Evolutionary conservation across 37 sponge, comb jelly and placozoan species (phyloP).

Genomic region (Ianthella basta): DNA sequence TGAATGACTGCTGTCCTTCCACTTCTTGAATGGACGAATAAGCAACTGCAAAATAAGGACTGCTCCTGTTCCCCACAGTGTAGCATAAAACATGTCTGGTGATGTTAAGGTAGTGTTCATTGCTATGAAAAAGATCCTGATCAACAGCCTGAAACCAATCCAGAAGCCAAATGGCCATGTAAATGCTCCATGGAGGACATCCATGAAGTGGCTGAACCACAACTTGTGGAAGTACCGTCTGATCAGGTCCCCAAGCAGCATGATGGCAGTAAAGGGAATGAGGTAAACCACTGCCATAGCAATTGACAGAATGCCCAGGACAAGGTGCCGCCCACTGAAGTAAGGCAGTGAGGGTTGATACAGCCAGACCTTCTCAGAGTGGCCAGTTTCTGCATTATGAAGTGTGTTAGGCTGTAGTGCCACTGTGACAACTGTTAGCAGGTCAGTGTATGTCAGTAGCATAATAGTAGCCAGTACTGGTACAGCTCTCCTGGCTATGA

Average conservation of each 20-base stretch:
- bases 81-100: too few species aligned
- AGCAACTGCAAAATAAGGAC: too few species aligned
- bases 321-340: neutral
- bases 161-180: neutral
- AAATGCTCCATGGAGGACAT: constrained; percentile 2
- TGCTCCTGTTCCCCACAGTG: too few species aligned
- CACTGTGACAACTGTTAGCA: constrained; percentile 8
- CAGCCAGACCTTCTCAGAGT: neutral
- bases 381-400: neutral
- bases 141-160: neutral
- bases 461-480: constrained; percentile 49
- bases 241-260: neutral
- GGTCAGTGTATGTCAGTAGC: constrained; percentile 29
- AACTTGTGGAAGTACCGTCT: neutral
- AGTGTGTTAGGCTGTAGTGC: neutral
- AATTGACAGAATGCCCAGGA: neutral
- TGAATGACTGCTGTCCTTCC: too few species aligned
- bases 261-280: constrained; percentile 3
- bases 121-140: neutral
- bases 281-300: neutral
- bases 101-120: neutral
- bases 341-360: neutral
- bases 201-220: constrained; percentile 30
- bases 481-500: constrained; percentile 28
- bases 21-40: too few species aligned